A percentile compares a stretch with the other conserved stretches of the same genome.
These are phyloP conservation scores for Drosophila rhopaloa DNA, from an alignment of 1,140 invertebrate genomes.

Conservation along the genomic window DNA sequence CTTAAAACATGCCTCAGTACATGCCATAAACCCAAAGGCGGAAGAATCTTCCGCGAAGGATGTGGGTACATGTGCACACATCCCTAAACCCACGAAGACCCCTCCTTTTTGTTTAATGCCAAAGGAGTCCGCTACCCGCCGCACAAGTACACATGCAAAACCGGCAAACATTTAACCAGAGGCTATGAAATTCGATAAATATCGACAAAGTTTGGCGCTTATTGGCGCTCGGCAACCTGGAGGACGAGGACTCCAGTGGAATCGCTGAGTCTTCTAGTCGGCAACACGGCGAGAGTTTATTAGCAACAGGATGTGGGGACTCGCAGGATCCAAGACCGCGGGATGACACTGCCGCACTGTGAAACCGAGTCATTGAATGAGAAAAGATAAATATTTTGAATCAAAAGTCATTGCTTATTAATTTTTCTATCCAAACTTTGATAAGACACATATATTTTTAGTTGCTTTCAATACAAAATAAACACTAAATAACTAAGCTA, in stretches of 20 bases:
- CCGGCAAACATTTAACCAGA: constrained; percentile 78
- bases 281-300: constrained; percentile 62
- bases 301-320: constrained; percentile 70
- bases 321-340: constrained; percentile 6
- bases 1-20: constrained; percentile 84
- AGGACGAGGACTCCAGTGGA: constrained; percentile 25
- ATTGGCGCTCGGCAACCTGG: constrained; percentile 44
- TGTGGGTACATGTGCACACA: constrained; percentile 30
- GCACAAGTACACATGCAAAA: constrained; percentile 51
- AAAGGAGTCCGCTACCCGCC: constrained; percentile 24
- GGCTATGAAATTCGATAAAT: constrained; percentile 82
- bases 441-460: too few species aligned
- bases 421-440: too few species aligned
- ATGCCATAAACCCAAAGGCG: constrained; percentile 77
- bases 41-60: constrained; percentile 40
- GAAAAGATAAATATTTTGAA: not conserved
- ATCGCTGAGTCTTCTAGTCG: constrained; percentile 28
- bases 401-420: too few species aligned
- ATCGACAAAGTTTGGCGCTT: constrained; percentile 75
- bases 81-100: not conserved
- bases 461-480: too few species aligned
- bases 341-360: constrained; percentile 31
- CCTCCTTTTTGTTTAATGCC: constrained; percentile 25
- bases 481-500: too few species aligned
- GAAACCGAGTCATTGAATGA: not conserved